Conservation (phyloP, 2,797 vertebrate species). For the Hydrocynus forskahlii region DNA sequence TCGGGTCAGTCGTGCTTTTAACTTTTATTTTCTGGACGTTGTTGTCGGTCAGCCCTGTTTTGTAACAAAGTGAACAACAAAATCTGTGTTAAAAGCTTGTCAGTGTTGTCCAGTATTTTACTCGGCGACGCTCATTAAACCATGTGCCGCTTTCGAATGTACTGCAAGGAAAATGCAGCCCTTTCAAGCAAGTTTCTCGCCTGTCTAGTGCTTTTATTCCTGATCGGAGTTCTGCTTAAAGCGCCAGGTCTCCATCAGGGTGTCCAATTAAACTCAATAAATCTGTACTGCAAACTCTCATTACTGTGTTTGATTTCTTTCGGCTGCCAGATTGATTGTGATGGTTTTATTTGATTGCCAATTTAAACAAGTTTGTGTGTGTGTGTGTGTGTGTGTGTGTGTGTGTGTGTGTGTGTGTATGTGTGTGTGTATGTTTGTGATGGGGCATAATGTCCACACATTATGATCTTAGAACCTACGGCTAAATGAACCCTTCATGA, state of each 20-base stretch:
- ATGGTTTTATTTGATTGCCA: too few relatives aligned
- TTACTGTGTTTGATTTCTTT: too few relatives aligned
- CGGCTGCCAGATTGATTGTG: too few relatives aligned
- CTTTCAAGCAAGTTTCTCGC: background rate
- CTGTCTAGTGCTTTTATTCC: background rate
- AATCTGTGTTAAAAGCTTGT: background rate
- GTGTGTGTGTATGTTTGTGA: too few relatives aligned
- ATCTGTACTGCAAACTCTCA: too few relatives aligned
- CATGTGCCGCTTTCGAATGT: slow-evolving; percentile 35
- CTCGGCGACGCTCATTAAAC: slow-evolving; percentile 26
- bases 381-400: too few relatives aligned
- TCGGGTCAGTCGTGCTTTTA: background rate
- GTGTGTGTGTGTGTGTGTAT: too few relatives aligned
- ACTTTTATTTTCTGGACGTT: background rate
- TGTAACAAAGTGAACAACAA: slow-evolving; percentile 25
- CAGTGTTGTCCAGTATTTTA: background rate
- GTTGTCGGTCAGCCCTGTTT: background rate
- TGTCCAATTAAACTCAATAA: background rate
- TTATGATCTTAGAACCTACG: too few relatives aligned
- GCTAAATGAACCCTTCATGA: too few relatives aligned
- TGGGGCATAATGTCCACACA: too few relatives aligned
- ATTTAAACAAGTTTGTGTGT: too few relatives aligned
- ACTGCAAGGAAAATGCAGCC: slow-evolving; percentile 26
- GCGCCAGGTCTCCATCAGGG: background rate
- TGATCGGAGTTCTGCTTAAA: background rate